A percentile compares a stretch with the other conserved stretches of the same genome.
phyloP scores from a whole-genome alignment of 2,888 invertebrate species.

The Scaeva pyrastri region DNA sequence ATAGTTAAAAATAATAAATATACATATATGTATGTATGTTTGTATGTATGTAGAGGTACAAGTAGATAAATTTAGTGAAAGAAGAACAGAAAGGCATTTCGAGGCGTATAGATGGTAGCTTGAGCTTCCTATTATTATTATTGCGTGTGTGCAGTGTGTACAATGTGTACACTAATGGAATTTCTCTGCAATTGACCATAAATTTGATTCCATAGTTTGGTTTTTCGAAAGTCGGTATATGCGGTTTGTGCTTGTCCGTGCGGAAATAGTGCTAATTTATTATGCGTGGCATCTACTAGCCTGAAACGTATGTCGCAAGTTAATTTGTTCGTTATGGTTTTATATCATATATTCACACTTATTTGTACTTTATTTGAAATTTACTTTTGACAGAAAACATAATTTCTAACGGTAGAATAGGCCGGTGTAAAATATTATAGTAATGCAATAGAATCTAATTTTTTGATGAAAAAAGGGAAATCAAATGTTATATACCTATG shows the following conservation, averaged over 20 bases:
- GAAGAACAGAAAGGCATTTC: constrained; percentile 37
- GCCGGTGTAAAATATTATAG: too few relatives aligned
- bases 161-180: constrained; percentile 31
- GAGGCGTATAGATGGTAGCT: constrained; percentile 29
- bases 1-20: constrained; percentile 32
- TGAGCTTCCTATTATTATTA: not conserved
- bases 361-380: constrained; percentile 22
- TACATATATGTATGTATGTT: too few relatives aligned
- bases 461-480: too few relatives aligned
- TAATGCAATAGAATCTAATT: too few relatives aligned
- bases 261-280: constrained; percentile 65
- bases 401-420: constrained; percentile 11
- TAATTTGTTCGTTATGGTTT: constrained; percentile 50
- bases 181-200: constrained; percentile 38
- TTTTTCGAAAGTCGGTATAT: constrained; percentile 47
- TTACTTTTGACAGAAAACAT: not conserved
- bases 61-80: constrained; percentile 38
- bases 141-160: constrained; percentile 33
- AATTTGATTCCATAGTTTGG: constrained; percentile 9
- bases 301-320: constrained; percentile 66
- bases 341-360: constrained; percentile 44
- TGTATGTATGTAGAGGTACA: too few relatives aligned
- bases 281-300: constrained; percentile 67
- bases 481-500: too few relatives aligned
- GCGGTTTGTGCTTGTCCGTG: constrained; percentile 44